Conservation (phyloP, 2,888 invertebrate species). For the Microctonus aethiopoides region DNA sequence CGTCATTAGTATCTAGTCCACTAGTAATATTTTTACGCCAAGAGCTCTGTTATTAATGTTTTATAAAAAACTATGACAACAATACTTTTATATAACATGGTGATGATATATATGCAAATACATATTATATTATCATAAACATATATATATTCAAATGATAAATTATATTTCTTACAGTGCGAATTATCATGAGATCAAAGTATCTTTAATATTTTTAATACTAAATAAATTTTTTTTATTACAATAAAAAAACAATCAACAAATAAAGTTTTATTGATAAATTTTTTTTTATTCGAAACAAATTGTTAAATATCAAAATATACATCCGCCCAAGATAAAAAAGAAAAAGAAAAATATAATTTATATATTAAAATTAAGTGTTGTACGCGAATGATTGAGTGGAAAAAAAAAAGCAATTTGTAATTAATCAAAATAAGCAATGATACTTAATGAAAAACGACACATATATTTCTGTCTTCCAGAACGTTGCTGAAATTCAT, state of each 20-base stretch:
- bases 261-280: not conserved
- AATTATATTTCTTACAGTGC: not conserved
- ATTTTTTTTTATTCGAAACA: not conserved
- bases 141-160: constrained; percentile 34
- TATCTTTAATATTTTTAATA: not conserved
- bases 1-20: constrained; percentile 36
- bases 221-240: not conserved
- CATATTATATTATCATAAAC: constrained; percentile 34
- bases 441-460: not conserved
- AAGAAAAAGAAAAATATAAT: not conserved
- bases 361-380: not conserved
- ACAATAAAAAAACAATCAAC: not conserved
- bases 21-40: constrained; percentile 35
- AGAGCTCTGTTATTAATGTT: no score
- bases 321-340: not conserved
- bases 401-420: no score
- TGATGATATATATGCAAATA: constrained; percentile 36
- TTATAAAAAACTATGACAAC: no score
- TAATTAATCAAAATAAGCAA: not conserved
- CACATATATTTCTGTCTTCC: not conserved
- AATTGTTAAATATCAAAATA: not conserved
- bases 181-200: not conserved
- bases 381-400: not conserved
- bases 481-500: not conserved
- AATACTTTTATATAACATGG: constrained; percentile 34